Base-by-base conservation (phyloP, 2,113 vertebrate species). In the Perognathus longimembris region DNA sequence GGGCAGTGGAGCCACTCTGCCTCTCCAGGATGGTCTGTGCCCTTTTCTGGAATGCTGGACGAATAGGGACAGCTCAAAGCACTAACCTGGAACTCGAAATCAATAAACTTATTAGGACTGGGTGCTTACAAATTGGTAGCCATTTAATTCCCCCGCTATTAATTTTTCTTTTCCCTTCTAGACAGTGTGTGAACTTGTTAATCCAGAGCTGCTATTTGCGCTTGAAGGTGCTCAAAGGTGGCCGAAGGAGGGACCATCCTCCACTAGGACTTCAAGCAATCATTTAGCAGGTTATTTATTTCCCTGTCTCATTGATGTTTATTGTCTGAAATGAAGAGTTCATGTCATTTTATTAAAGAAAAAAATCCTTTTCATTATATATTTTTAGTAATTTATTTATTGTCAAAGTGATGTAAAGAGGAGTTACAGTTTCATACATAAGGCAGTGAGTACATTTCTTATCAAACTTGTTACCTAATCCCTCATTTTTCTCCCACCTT, bases 91-190 rank as follows among this genome's bases (percentile, higher is more conserved):
- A 97, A 81, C 70, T 96, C 88, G 84, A 93, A 94, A 97, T 97
- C 97, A 97, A 98, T 97, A 96, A 92, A 95, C 0, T 0, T 95
- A 80, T 96, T 92, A 95, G 93, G 67, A 95, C 79, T 78, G 79
- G 88, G 92, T 94, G 88, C 92, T 97, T 96, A 97, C 96, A 96
- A 96, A 96, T 95, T 97, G 95, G 80, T 96, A 93, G 88, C 96
- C 96, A 97, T 96, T 97, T 97, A 96, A 97, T 90, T 94, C 88
- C 45, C 94, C 83, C 94, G 69, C 96, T 95, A 88, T 94, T 90
- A 92, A 92, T 91, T 94, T 77, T 85, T 84, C 77, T 66, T 18
- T 32, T n/a, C 59, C 45, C 94, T 95, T 57, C 64, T 85, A 71
- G 91, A 63, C 15, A 42, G 83, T 85, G 28, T 14, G 0, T 83